These are phyloP conservation scores for Aurelia aurita DNA, from an alignment of 30 jellyfish, hydroid and myxozoan species.

Conservation along the genomic window DNA sequence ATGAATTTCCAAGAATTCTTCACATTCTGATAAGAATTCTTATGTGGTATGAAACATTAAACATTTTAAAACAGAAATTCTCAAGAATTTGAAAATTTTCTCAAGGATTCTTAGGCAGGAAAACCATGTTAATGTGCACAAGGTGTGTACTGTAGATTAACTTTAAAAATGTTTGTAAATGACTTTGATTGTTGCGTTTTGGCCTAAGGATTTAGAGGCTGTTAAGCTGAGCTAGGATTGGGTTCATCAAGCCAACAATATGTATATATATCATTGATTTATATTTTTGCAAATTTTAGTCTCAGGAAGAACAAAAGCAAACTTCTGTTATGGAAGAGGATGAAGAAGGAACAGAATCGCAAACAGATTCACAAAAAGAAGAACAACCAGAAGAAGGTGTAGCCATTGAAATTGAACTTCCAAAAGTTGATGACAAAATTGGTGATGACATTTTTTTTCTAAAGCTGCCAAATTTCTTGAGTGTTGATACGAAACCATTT, in stretches of 20 bases:
- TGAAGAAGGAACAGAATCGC: constrained; percentile 39
- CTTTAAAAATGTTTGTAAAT: too few relatives aligned
- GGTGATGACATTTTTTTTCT: constrained; percentile 87
- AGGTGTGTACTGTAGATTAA: too few relatives aligned
- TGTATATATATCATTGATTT: neutral
- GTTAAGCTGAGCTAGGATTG: too few relatives aligned
- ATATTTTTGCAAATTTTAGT: neutral
- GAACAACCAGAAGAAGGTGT: constrained; percentile 84
- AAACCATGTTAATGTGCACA: too few relatives aligned
- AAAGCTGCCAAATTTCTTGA: constrained; percentile 93
- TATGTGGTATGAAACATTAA: neutral
- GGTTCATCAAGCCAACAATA: too few relatives aligned
- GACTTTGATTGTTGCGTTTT: too few relatives aligned
- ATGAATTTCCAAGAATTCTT: too few relatives aligned
- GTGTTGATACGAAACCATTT: constrained; percentile 96
- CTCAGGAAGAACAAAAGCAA: constrained; percentile 8
- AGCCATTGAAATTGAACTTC: constrained; percentile 88
- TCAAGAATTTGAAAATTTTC: too few relatives aligned
- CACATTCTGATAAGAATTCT: neutral
- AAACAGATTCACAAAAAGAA: constrained; percentile 58
- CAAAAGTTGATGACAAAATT: constrained; percentile 78
- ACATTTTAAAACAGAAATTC: neutral
- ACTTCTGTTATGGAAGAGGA: constrained; percentile 1
- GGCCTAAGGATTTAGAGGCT: neutral
- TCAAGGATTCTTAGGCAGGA: too few relatives aligned